phyloP scores from a whole-genome alignment of 2,113 vertebrate species.

The Lepisosteus oculatus region DNA sequence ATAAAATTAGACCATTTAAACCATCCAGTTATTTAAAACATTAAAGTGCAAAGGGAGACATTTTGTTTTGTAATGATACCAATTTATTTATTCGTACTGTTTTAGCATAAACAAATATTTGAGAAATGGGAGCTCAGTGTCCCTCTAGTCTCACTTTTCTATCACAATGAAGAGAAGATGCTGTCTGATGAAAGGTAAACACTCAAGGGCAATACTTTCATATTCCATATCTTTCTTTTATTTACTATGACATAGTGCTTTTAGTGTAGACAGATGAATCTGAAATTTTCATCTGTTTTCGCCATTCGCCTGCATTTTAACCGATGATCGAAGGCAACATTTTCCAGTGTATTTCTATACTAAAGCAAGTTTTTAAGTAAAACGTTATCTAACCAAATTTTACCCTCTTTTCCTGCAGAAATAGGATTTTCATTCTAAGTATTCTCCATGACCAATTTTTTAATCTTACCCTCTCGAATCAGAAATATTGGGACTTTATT shows the following conservation, averaged over 20 bases:
- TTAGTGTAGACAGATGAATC: too few relatives aligned
- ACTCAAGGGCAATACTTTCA: neutral
- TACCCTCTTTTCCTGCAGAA: neutral
- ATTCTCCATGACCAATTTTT: too few relatives aligned
- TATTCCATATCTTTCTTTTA: too few relatives aligned
- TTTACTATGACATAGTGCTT: too few relatives aligned
- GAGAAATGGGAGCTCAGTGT: slow-evolving; percentile 48
- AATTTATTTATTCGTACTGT: slow-evolving; percentile 11
- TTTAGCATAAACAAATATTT: slow-evolving; percentile 9
- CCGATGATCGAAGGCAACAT: neutral
- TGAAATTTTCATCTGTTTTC: too few relatives aligned
- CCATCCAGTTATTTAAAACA: too few relatives aligned
- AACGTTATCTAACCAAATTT: too few relatives aligned
- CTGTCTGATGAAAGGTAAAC: neutral
- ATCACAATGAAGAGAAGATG: slow-evolving; percentile 6
- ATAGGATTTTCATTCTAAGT: too few relatives aligned
- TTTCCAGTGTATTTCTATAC: neutral
- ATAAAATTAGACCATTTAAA: neutral
- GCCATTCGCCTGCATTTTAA: too few relatives aligned
- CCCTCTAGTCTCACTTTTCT: slow-evolving; percentile 25
- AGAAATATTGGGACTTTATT: too few relatives aligned
- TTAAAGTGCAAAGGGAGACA: neutral
- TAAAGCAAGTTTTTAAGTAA: neutral
- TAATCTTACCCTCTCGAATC: too few relatives aligned
- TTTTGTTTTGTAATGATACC: neutral